phyloP scores from a whole-genome alignment of 2,888 invertebrate genomes.

The Apodemia mormo region DNA sequence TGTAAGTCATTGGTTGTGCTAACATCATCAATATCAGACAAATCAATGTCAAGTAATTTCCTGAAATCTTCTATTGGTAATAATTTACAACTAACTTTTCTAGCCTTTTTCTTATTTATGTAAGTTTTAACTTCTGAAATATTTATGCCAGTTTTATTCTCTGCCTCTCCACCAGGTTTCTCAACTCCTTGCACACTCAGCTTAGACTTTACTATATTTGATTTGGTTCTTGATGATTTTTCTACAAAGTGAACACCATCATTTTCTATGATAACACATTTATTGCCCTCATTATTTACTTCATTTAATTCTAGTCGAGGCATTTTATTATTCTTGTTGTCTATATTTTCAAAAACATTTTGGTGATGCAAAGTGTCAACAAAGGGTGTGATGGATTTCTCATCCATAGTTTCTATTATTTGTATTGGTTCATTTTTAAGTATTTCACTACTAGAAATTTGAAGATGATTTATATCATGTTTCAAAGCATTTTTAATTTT shows the following conservation, averaged over 20 bases:
- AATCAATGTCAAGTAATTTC: slow-evolving; percentile 13
- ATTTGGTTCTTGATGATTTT: slow-evolving; percentile 29
- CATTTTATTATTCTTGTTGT: not conserved
- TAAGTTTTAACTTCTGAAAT: slow-evolving; percentile 49
- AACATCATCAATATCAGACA: slow-evolving; percentile 32
- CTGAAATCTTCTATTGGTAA: slow-evolving; percentile 6
- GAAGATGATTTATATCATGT: not conserved
- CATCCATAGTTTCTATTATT: not conserved
- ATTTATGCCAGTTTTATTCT: slow-evolving; percentile 17
- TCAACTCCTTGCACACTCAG: slow-evolving; percentile 62
- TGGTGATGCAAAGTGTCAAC: not conserved
- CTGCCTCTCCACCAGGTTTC: slow-evolving; percentile 58
- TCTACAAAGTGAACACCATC: slow-evolving; percentile 17
- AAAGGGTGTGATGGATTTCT: not conserved
- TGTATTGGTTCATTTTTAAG: not conserved
- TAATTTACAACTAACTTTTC: not conserved
- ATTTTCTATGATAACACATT: slow-evolving; percentile 16
- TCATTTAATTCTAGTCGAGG: no score
- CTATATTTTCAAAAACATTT: not conserved
- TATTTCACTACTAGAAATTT: not conserved
- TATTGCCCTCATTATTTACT: not conserved
- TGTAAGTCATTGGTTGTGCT: slow-evolving; percentile 32
- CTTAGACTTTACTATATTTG: slow-evolving; percentile 48
- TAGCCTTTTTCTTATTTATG: slow-evolving; percentile 40
- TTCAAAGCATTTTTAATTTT: not conserved